Base-by-base conservation (phyloP, 2,888 invertebrate species). In the Sinodicranocentrus sp. region DNA sequence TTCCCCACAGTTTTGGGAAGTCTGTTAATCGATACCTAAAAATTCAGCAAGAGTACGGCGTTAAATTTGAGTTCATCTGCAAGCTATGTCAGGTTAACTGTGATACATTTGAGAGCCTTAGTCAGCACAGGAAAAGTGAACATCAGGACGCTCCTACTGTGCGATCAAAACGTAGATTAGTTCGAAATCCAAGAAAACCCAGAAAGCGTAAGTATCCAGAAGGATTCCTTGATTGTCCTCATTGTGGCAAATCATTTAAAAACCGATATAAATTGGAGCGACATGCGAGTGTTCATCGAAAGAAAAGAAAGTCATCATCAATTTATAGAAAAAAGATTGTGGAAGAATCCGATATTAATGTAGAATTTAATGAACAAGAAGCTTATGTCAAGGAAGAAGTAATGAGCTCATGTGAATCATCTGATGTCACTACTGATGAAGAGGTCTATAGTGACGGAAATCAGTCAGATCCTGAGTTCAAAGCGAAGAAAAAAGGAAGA, bases 381-480 rank as follows among this genome's bases (percentile, higher is more conserved):
- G 19, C 13, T 21, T 15, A n/a, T 28, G 28, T 67, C 19, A 52
- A 52, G 28, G n/a, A 28, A 52, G 52, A 52, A 26, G 15, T 44
- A 1, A n/a, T n/a, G n/a, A n/a, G n/a, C n/a, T 5, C 21, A 3
- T 65, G 43, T 0, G 39, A 21, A 19, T 59, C 28, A 17, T 28
- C 2, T 61, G 21, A 23, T 21, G 2, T 59, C 13, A 39, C 19
- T 2, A 28, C 5, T 13, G 21, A 39, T 10, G 65, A 65, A 21
- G 28, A 59, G 8, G 59, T 33, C 5, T 57, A 48, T 48, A 2
- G n/a, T 10, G 15, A n/a, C 25, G 57, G 25, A 13, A 57, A 5
- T 67, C 13, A 43, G 1, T 67, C 44, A 23, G 67, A 67, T 48
- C 67, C 67, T 2, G 67, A 67, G 17, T 67, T 67, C n/a, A 67